These are phyloP conservation scores for Latrodectus geometricus DNA, from an alignment of 1,140 invertebrate genomes.

Conservation along the genomic window DNA sequence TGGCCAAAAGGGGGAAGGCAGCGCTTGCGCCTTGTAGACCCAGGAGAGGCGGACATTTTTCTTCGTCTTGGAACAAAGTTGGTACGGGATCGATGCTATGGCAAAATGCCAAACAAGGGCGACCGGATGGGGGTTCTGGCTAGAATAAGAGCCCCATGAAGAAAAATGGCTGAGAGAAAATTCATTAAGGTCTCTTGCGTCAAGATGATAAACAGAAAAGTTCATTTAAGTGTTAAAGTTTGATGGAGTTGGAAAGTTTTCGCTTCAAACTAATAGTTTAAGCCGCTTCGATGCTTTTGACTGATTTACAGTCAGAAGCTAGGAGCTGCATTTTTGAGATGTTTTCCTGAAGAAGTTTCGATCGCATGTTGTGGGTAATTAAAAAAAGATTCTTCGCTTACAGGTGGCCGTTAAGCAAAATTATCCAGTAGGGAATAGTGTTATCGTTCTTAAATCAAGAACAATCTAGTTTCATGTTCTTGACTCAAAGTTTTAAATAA, in stretches of 20 bases:
- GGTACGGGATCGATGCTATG: conserved; percentile 49
- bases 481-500: no score
- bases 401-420: conserved; percentile 32
- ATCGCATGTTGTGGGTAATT: conserved; percentile 19
- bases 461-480: neutral
- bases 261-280: conserved; percentile 61
- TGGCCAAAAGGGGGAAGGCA: conserved; percentile 2
- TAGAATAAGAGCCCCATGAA: conserved; percentile 49
- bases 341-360: conserved; percentile 34
- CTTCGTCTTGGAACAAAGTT: conserved; percentile 59
- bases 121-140: conserved; percentile 33
- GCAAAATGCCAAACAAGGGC: conserved; percentile 55
- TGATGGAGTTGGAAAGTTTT: conserved; percentile 61
- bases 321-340: conserved; percentile 56
- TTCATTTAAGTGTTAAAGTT: conserved; percentile 62
- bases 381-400: conserved; percentile 44
- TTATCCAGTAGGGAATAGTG: neutral
- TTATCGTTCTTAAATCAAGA: neutral
- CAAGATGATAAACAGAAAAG: conserved; percentile 62
- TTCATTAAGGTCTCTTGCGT: conserved; percentile 61
- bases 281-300: conserved; percentile 57
- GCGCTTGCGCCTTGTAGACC: conserved; percentile 51
- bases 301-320: conserved; percentile 50
- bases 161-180: conserved; percentile 60
- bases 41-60: conserved; percentile 51